phyloP scores from a whole-genome alignment of 2,888 invertebrate genomes.

The Alsophila aescularia region DNA sequence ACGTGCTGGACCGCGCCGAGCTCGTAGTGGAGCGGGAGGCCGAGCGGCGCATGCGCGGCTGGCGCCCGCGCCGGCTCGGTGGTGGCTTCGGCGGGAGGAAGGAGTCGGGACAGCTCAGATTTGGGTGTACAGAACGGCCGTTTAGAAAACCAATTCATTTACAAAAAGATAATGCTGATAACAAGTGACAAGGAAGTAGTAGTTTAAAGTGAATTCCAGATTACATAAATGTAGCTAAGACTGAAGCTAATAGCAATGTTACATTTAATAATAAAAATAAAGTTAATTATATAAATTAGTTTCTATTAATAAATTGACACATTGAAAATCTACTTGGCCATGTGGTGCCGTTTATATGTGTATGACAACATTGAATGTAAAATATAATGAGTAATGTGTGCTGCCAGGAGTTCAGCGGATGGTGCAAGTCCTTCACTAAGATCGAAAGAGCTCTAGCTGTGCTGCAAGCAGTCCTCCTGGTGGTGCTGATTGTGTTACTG shows the following conservation, averaged over 20 bases:
- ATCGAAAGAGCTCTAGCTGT: constrained; percentile 57
- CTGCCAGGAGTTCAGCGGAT: constrained; percentile 63
- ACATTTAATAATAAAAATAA: neutral
- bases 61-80: constrained; percentile 93
- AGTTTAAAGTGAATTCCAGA: too few relatives aligned
- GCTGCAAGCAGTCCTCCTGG: constrained; percentile 56
- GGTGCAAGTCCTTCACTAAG: constrained; percentile 70
- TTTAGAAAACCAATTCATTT: constrained; percentile 86
- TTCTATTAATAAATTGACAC: neutral
- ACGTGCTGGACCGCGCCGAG: constrained; percentile 87
- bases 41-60: constrained; percentile 88
- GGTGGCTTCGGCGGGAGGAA: constrained; percentile 95
- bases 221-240: too few relatives aligned
- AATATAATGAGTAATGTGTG: constrained; percentile 65
- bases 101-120: constrained; percentile 94
- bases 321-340: constrained; percentile 48
- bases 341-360: constrained; percentile 33
- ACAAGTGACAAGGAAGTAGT: neutral
- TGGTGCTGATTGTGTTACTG: constrained; percentile 54
- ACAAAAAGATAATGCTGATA: constrained; percentile 9
- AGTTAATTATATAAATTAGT: neutral
- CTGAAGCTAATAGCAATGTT: too few relatives aligned
- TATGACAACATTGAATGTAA: constrained; percentile 32
- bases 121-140: constrained; percentile 92
- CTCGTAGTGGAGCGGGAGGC: constrained; percentile 90